A percentile compares a stretch with the other conserved stretches of the same genome.
Conservation (phyloP, 2,113 vertebrate genomes). For the Emydura subglobosa region DNA sequence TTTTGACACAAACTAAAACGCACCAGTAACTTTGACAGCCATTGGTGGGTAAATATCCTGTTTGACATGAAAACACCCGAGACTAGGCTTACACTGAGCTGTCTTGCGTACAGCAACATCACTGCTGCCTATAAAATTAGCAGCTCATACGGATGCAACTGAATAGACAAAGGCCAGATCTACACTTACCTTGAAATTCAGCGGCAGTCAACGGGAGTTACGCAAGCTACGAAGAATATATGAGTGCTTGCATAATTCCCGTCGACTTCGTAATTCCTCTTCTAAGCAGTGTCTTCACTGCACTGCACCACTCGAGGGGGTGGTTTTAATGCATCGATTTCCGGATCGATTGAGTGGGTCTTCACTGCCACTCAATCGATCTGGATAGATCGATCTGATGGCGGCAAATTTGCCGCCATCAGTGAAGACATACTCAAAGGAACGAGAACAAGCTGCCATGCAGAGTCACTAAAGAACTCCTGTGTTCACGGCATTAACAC, state of each 20-base stretch:
- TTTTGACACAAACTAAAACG: not conserved
- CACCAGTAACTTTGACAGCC: not conserved
- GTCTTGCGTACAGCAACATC: not conserved
- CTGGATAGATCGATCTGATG: too few species aligned
- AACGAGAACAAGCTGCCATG: not conserved
- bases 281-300: too few species aligned
- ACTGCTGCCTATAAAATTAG: not conserved
- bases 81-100: not conserved
- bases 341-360: too few species aligned
- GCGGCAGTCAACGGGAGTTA: too few species aligned
- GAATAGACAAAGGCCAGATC: not conserved
- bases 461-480: not conserved
- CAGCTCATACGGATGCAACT: not conserved
- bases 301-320: too few species aligned
- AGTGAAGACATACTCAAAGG: not conserved
- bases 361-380: too few species aligned
- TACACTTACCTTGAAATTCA: too few species aligned
- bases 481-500: not conserved
- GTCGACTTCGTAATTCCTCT: too few species aligned
- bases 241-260: too few species aligned
- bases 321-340: too few species aligned
- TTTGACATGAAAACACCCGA: rapidly evolving
- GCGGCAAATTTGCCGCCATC: too few species aligned
- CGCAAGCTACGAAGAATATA: too few species aligned
- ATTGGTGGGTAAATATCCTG: rapidly evolving